phyloP scores from a whole-genome alignment of 2,888 invertebrate genomes.

The Luperina testacea region DNA sequence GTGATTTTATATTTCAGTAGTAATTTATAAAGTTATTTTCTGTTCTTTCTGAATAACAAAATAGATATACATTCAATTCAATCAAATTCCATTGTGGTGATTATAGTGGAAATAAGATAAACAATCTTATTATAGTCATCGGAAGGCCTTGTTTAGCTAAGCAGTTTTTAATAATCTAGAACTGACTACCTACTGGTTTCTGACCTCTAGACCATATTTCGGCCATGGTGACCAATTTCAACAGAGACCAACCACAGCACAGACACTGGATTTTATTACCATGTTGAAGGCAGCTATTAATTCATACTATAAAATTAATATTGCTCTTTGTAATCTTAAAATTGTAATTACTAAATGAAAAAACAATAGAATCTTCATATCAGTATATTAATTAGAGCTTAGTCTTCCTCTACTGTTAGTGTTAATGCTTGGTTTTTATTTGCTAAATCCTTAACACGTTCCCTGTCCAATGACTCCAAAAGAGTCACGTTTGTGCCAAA shows the following conservation, averaged over 20 bases:
- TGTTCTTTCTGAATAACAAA: neutral
- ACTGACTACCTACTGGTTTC: neutral
- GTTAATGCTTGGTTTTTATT: neutral
- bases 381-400: neutral
- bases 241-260: no score
- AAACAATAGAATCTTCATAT: constrained; percentile 11
- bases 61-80: constrained; percentile 1
- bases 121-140: constrained; percentile 28
- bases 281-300: neutral
- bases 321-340: neutral
- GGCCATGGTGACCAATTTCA: no score
- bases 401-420: neutral
- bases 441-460: neutral
- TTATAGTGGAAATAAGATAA: neutral
- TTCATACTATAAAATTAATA: neutral
- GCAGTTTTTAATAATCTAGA: neutral
- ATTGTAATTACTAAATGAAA: neutral
- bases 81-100: neutral
- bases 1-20: neutral
- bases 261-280: no score
- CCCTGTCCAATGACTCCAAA: no score
- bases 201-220: no score
- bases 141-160: constrained; percentile 11
- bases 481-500: no score
- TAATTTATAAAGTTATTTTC: neutral